Evolutionary conservation across 2,113 vertebrate species (phyloP).

Genomic region (Hippolais icterina): DNA sequence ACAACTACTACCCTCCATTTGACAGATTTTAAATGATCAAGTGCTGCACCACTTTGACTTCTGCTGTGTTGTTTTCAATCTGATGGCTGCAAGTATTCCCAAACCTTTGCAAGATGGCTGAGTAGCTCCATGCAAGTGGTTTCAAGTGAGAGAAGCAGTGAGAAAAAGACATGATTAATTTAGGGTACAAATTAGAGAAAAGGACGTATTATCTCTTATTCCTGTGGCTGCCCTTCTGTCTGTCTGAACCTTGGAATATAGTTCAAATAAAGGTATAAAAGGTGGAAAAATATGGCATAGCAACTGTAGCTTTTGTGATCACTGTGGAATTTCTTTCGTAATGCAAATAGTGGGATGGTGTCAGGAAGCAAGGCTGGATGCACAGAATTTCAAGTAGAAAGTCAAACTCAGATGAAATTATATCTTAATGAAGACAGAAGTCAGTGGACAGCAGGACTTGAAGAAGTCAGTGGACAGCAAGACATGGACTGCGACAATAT

Average conservation of each 20-base stretch:
- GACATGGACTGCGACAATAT: background rate
- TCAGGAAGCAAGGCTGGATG: background rate
- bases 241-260: background rate
- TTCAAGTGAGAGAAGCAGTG: background rate
- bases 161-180: background rate
- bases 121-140: background rate
- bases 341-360: background rate
- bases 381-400: background rate
- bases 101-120: background rate
- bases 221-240: background rate
- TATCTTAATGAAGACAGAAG: background rate
- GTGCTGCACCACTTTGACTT: background rate
- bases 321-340: background rate
- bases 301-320: background rate
- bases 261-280: background rate
- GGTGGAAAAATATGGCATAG: background rate
- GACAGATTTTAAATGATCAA: background rate
- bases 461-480: background rate
- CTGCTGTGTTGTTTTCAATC: background rate
- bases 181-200: background rate
- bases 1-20: background rate
- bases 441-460: background rate
- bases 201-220: background rate
- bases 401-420: background rate
- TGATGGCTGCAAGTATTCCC: background rate